Percentiles rank a stretch among this genome's conserved stretches.
Evolutionary conservation across 92 coral and sea anemone species (phyloP).

Genomic region (Palythoa heliodiscus): DNA sequence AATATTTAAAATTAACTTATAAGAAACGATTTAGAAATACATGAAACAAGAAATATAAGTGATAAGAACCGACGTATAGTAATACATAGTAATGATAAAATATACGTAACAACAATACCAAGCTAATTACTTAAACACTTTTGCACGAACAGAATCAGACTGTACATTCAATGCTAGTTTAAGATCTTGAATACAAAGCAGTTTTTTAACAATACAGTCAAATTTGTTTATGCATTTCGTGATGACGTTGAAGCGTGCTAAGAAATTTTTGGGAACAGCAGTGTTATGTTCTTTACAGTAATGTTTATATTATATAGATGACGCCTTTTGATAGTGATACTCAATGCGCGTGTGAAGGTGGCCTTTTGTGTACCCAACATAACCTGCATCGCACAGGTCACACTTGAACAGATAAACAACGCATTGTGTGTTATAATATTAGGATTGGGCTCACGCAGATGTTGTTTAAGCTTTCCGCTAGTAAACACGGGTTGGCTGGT

Average conservation of each 20-base stretch:
- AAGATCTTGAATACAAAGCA: slow-evolving; percentile 39
- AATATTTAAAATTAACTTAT: too few species aligned
- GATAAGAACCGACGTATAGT: too few species aligned
- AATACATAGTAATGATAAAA: too few species aligned
- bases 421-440: background rate
- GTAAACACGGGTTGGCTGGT: too few species aligned
- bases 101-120: too few species aligned
- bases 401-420: background rate
- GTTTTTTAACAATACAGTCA: slow-evolving; percentile 15
- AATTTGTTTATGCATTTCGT: slow-evolving; percentile 18
- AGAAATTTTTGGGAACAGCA: slow-evolving; percentile 48
- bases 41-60: too few species aligned
- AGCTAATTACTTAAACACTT: background rate
- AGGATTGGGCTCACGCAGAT: too few species aligned
- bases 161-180: slow-evolving; percentile 37
- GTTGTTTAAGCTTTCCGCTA: too few species aligned
- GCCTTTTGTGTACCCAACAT: slow-evolving; percentile 1
- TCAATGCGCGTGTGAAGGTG: background rate
- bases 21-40: too few species aligned
- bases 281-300: slow-evolving; percentile 36
- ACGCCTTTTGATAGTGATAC: slow-evolving; percentile 8
- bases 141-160: background rate
- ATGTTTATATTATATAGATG: slow-evolving; percentile 32
- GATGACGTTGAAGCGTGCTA: slow-evolving; percentile 46
- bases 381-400: background rate